Base-by-base conservation (phyloP, 2,888 invertebrate species). In the Drosophila mettleri region DNA sequence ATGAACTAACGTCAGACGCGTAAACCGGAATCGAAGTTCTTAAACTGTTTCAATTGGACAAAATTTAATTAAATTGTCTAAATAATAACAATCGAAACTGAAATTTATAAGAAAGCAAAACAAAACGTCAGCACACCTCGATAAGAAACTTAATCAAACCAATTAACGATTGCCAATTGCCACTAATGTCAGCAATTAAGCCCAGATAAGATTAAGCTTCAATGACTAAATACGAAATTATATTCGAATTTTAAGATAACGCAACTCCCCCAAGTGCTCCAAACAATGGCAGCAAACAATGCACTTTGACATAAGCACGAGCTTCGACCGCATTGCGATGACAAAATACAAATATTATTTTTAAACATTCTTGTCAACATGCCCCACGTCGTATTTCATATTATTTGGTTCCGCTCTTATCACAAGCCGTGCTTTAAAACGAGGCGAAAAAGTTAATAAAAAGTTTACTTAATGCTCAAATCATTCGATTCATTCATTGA, bases 41-140 rank as follows among this genome's bases (percentile, higher is more conserved):
- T 68, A 67, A 84, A 84, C 78, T 76, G 53, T 64, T 68, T 81
- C 69, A 86, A 76, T 87, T 87, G 85, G 66, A 43, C 45, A 59
- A 76, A 69, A 63, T 74, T 66, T 51, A 52, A 48, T 9, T 33
- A n/a, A 53, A 59, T 62, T 65, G 65, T 55, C 46, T 34, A 39
- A 69, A 55, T 39, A 54, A n/a, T 31, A 9, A 46, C 39, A 27
- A 27, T 18, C n/a, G 31, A 48, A 38, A 46, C 4, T 20, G 10
- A 43, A 10, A 29, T 3, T 16, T 7, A 12, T 16, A 20, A 54
- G 22, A n/a, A 36, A 16, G 24, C n/a, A n/a, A n/a, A n/a, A n/a
- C n/a, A 31, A 36, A 49, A n/a, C 29, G 41, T n/a, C 29, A 51
- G 43, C 34, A 20, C 4, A 12, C 29, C 33, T 27, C 45, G 67